Evolutionary conservation across 2,113 vertebrate genomes (phyloP), one percentile per base, ranked within the genome.

Genomic region (Catharus minimus): DNA sequence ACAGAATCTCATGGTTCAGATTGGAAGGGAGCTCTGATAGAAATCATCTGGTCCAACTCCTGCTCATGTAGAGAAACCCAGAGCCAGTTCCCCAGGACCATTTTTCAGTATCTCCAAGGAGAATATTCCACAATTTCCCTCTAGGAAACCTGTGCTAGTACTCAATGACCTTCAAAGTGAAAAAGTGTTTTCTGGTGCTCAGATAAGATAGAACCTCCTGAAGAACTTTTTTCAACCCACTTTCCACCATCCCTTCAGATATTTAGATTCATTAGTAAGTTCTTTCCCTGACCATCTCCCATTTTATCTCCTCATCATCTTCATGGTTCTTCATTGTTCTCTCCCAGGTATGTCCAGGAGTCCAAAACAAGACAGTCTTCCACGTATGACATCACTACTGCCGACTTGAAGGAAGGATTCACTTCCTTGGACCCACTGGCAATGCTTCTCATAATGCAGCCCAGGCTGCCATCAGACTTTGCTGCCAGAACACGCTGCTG

Each of bases 401-500:
- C 11, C 33, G 22, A 66, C 10, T 0, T 53, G 28, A 82, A 6
- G 16, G 14, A 52, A 21, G 11, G 23, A 73, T 73, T 58, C 60
- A 28, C 7, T 7, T 65, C 18, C 23, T 27, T n/a, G 4, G 5
- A 39, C 9, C 10, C 44, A 4, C 17, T 46, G 28, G 4, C 5
- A 57, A 14, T 65, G 44, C 3, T 57, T 32, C 30, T 20, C 43
- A 22, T 57, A 61, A 78, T 1, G 6, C 19, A 62, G 16, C 7
- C 11, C 10, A 24, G 4, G 1, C 14, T 12, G 30, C 2, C 1
- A 1, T 41, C 46, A 44, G 23, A 7, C 1, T 8, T 53, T 57
- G 16, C 11, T 41, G 28, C 58, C 65, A 41, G 43, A 21, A 7
- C 10, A 11, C 6, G 3, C 11, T 23, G 30, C 10, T 61, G 74